Base-by-base conservation (phyloP, 2,888 invertebrate genomes). In the Epinotia nisella region DNA sequence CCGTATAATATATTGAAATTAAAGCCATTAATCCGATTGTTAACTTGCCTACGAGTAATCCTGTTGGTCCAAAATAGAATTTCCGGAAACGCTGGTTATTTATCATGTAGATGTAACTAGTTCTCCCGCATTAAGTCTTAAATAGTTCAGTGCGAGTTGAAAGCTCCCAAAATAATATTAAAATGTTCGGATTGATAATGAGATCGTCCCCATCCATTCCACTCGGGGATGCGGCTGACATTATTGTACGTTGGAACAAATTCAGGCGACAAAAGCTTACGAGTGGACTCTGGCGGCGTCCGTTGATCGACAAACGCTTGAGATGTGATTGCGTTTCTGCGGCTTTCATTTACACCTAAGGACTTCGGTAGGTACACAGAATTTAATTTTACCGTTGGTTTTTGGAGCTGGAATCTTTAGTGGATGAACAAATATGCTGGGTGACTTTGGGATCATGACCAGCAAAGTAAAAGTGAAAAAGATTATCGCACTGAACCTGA, bases 191-290 rank as follows among this genome's bases (percentile, higher is more conserved):
- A 24, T 64, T n/a, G 49, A 53, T 71, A 60, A 75, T 69, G 59
- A 69, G 62, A 49, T 39, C 49, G 53, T 71, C 65, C 68, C 65
- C 64, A 56, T 62, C 66, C 56, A 62, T 66, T 66, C 59, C 59
- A 41, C 29, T 58, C 49, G 21, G 29, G 35, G 61, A 64, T 59
- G 53, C 55, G 69, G 41, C 39, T 62, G 68, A 59, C 68, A 62
- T 73, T 64, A 73, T 78, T 77, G 78, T 82, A 77, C 79, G 81
- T 80, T 80, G 79, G 80, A 82, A 81, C 78, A 79, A 82, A 83
- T 84, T 81, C 80, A 81, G 83, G 84, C 85, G 85, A 86, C 84
- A 86, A 87, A 88, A 85, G 83, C 79, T 79, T 79, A 78, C 80
- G 81, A 83, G 85, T 88, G 88, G 88, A 86, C 84, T 83, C 81